phyloP scores from a whole-genome alignment of 2,888 invertebrate genomes.

The Odiellus spinosus region DNA sequence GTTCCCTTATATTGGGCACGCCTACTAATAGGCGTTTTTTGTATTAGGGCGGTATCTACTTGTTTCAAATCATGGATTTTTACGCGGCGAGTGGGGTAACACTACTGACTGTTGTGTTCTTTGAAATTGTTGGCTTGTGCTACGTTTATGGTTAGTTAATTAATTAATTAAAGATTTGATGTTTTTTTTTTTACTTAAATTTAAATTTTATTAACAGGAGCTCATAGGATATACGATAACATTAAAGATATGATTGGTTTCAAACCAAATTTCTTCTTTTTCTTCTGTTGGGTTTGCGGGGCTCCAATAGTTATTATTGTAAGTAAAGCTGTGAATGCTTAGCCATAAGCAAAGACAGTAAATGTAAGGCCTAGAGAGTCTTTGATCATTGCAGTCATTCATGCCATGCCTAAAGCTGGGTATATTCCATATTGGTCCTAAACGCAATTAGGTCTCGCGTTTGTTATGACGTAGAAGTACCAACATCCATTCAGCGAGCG shows the following conservation, averaged over 20 bases:
- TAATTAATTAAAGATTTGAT: neutral
- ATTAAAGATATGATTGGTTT: constrained; percentile 68
- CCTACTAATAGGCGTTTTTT: too few relatives aligned
- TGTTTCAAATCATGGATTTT: constrained; percentile 69
- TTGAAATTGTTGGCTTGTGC: constrained; percentile 73
- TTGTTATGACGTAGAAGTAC: too few relatives aligned
- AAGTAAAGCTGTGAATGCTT: constrained; percentile 28
- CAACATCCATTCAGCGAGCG: too few relatives aligned
- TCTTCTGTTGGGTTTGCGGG: constrained; percentile 69
- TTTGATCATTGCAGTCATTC: too few relatives aligned
- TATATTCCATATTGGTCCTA: too few relatives aligned
- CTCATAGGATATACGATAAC: constrained; percentile 54
- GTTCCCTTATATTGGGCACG: too few relatives aligned
- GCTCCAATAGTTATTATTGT: constrained; percentile 70
- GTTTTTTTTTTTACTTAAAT: neutral
- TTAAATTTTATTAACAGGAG: constrained; percentile 21
- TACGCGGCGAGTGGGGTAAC: constrained; percentile 68
- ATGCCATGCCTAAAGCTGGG: too few relatives aligned
- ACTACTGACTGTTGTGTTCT: constrained; percentile 75
- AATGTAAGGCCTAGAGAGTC: too few relatives aligned
- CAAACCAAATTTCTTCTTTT: constrained; percentile 60
- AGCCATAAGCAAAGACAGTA: too few relatives aligned
- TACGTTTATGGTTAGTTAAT: constrained; percentile 54
- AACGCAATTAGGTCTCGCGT: too few relatives aligned
- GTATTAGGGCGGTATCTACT: constrained; percentile 62